Evolutionary conservation across 2,797 vertebrate species (phyloP), one percentile per base, ranked within the genome.

Genomic region (Crypturellus tataupa): DNA sequence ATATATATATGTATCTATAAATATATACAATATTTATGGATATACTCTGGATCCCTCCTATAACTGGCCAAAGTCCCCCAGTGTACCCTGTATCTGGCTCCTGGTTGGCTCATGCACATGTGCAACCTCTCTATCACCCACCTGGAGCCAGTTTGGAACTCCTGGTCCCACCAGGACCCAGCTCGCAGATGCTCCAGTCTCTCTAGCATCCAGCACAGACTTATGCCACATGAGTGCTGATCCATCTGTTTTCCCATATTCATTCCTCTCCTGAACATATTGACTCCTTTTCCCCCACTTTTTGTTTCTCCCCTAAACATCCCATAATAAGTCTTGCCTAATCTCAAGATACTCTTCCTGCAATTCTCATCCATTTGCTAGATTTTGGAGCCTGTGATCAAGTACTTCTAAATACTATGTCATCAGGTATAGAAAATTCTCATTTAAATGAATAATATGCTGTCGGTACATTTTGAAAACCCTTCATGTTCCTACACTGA

Each of bases 391-490:
- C 62, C 80, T 76, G 46, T 62, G 49, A 80, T 65, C 69, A n/a
- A 16, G 25, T 39, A 59, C 55, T 37, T 84, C 49, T 72, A 44
- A 94, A 65, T 33, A 85, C 62, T 83, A 55, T 73, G 87, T 84
- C 79, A 89, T 72, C 80, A 91, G 35, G 69, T 76, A 62, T 65
- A 84, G 70, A 83, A 92, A 92, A 71, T 47, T 73, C 63, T 92
- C 55, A 91, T 93, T 93, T 81, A 85, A 93, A 88, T 94, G 55
- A 87, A 58, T 68, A 86, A 93, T 91, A 62, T 78, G 67, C 49
- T 56, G 62, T 87, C 76, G 87, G 67, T 80, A 70, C 84, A 69
- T 90, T 93, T 93, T 84, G 70, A 79, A 90, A 90, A 94, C 94
- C 93, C 33, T 29, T 9, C 78, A 35, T 80, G 49, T 72, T 84